Base-by-base conservation (phyloP, 2,888 invertebrate genomes). In the Drosophila mayaguana region DNA sequence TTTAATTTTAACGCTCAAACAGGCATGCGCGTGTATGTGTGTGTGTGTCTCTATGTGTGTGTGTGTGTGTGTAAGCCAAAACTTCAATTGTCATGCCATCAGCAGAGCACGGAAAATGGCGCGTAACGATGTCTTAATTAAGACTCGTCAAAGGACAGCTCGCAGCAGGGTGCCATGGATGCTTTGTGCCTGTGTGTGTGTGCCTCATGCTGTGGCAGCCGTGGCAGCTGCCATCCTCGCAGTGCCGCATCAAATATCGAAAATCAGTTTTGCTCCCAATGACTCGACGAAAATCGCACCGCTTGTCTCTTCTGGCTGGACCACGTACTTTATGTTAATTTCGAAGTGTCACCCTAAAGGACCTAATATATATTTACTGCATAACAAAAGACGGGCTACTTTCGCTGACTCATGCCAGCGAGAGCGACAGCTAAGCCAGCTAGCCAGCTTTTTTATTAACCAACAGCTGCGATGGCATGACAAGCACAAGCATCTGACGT, bases 51-150 rank as follows among this genome's bases (percentile, higher is more conserved):
- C 50, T 32, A 1, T 32, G 32, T 32, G 32, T 11, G 7, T 7
- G 8, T 28, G 32, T 11, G 32, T 32, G 32, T 32, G 55, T 40
- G 59, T 55, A n/a, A 20, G 34, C 18, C 38, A 56, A 55, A 70
- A 74, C 79, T 78, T 74, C 77, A 77, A 77, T 78, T 78, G 79
- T 78, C 75, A 77, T 77, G 61, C 59, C 55, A 67, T 66, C 61
- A 75, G 59, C 62, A 67, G 66, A 54, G 63, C 75, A 63, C 55
- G 64, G 69, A 78, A 88, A 83, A 82, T 64, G 73, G 75, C 88
- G 55, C 62, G 88, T 88, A 83, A 83, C 78, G 86, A 74, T 85
- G 75, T 74, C 72, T 88, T 83, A 83, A 83, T 83, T 83, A 83
- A 80, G 80, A 60, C 43, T 53, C 68, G 59, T 61, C 86, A 75